A percentile compares a stretch with the other conserved stretches of the same genome.
Conservation (phyloP, 2,888 invertebrate genomes). For the Graphium colonna region DNA sequence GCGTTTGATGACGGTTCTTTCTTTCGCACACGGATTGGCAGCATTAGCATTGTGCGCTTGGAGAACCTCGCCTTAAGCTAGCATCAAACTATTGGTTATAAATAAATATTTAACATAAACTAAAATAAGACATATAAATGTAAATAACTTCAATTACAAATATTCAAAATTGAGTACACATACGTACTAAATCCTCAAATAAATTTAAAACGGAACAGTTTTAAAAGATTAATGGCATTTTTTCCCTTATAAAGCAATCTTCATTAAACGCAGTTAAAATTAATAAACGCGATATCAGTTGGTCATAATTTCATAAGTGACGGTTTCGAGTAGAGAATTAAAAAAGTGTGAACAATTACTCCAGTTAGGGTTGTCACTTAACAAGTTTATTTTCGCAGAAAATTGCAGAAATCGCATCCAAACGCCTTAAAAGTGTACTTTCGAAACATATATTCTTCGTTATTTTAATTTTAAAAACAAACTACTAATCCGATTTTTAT, state of each 20-base stretch:
- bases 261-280: neutral
- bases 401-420: no score
- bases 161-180: neutral
- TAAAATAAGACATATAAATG: neutral
- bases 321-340: slow-evolving; percentile 11
- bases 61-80: no score
- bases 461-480: no score
- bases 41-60: no score
- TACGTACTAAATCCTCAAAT: neutral
- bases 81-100: no score
- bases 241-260: neutral
- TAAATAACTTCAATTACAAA: neutral
- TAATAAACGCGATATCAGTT: neutral
- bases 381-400: no score
- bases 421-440: no score
- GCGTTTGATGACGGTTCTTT: no score
- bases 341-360: slow-evolving; percentile 13
- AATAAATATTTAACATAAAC: neutral
- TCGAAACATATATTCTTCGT: no score
- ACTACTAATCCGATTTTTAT: no score
- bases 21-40: no score
- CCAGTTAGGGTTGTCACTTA: slow-evolving; percentile 3
- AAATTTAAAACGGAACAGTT: neutral
- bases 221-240: neutral
- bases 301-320: slow-evolving; percentile 5